Base-by-base conservation (phyloP, 2,113 vertebrate genomes). In the Hypomesus transpacificus region DNA sequence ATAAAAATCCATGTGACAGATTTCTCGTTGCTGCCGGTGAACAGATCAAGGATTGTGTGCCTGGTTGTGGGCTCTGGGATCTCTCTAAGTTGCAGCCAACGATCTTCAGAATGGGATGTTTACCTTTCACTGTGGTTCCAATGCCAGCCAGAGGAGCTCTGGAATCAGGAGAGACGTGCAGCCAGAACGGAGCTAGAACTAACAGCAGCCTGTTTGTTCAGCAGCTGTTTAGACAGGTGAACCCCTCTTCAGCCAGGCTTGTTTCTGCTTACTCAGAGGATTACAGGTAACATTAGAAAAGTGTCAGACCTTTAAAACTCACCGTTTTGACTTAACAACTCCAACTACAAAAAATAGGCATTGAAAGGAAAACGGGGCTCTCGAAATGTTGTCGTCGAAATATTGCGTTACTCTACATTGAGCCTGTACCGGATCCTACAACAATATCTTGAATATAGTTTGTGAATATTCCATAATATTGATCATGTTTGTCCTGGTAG, bases 141-240 rank as follows among this genome's bases (percentile, higher is more conserved):
- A 71, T 80, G 74, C 50, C 13, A 9, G 54, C 28, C 76, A 46
- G n/a, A 61, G 66, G 62, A 70, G 56, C 13, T 70, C 65, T 75
- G 67, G 71, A 75, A 77, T 5, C 31, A 34, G 31, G 31, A 34
- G 31, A 34, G 5, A 34, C 5, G 4, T 6, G 31, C 39, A 46
- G 39, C 39, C 39, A 46, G 39, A 7, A 9, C 39, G 7, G 62
- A 70, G 56, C 13, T 72, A 68, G 70, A 75, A 75, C 73, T 68
- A 82, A 74, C 70, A 84, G 68, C 60, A 70, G 51, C 50, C 78
- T 82, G 81, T 84, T 80, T 87, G 67, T 79, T 82, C 68, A 80
- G 78, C 71, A 74, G 77, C 66, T 89, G 87, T 88, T 89, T 87
- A 73, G 73, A 86, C 87, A 89, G 85, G 85, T 87, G 88, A 86